Evolutionary conservation across 2,888 invertebrate species (phyloP).

Genomic region (Mesorhabditis sp.): DNA sequence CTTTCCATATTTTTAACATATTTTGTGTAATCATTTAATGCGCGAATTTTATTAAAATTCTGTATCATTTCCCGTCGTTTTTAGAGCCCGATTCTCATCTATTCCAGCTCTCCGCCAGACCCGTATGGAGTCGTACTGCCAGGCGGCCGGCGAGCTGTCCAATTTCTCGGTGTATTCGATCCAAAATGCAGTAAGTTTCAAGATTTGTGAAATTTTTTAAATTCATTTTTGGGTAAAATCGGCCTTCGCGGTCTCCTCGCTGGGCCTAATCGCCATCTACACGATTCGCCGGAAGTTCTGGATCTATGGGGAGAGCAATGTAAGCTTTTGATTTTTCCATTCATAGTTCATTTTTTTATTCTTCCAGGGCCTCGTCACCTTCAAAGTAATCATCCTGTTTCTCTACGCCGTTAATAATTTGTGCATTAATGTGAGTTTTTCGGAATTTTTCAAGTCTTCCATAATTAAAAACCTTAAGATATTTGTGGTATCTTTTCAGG

Average conservation of each 20-base stretch:
- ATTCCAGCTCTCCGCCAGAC: too few relatives aligned
- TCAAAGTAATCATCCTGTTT: not conserved
- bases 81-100: too few relatives aligned
- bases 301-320: not conserved
- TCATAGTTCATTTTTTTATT: not conserved
- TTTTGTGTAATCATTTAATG: too few relatives aligned
- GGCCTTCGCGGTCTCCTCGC: not conserved
- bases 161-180: not conserved
- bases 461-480: not conserved
- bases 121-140: not conserved
- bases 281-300: not conserved
- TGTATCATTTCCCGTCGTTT: too few relatives aligned
- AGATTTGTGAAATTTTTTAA: not conserved
- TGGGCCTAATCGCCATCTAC: not conserved
- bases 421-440: not conserved
- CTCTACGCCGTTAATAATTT: not conserved
- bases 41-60: too few relatives aligned
- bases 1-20: too few relatives aligned
- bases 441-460: not conserved
- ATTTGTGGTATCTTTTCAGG: not conserved
- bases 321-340: too few relatives aligned
- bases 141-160: not conserved
- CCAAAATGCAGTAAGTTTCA: not conserved
- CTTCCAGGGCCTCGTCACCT: not conserved
- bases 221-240: not conserved